Evolutionary conservation across 2,888 invertebrate genomes (phyloP).

Genomic region (Gryllus longicercus): DNA sequence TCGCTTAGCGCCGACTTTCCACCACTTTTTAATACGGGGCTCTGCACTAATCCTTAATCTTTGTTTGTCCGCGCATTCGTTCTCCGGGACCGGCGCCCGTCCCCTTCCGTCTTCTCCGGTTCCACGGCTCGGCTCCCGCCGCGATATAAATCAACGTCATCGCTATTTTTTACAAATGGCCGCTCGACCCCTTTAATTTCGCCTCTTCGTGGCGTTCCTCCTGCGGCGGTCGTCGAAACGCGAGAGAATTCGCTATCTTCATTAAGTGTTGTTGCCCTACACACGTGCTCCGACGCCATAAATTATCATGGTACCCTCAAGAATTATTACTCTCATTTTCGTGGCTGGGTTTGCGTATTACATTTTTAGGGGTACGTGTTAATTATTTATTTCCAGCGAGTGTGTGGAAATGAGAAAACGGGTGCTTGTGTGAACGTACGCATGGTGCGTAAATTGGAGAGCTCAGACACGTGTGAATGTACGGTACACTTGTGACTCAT

Average conservation of each 20-base stretch:
- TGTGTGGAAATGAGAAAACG: background rate
- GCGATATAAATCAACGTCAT: conserved; percentile 2
- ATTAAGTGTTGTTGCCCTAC: conserved; percentile 17
- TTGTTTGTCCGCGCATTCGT: background rate
- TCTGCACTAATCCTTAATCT: conserved; percentile 1
- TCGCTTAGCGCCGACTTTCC: background rate
- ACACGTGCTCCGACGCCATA: background rate
- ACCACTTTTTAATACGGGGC: background rate
- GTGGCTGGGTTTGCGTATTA: background rate
- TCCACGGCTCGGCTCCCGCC: background rate
- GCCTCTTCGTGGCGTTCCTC: background rate
- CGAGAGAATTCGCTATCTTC: conserved; percentile 1
- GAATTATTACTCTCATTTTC: conserved; percentile 17
- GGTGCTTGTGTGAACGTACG: background rate
- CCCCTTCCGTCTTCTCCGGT: background rate
- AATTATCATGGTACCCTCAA: background rate
- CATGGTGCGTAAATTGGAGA: background rate
- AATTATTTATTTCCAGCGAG: background rate
- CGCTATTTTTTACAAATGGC: background rate
- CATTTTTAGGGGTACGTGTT: background rate
- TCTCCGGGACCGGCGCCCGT: background rate
- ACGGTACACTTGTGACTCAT: background rate
- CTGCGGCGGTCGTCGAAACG: background rate
- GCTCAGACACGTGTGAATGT: background rate
- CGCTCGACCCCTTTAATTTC: background rate